phyloP scores from a whole-genome alignment of 1,140 invertebrate genomes.

The Bombus impatiens region DNA sequence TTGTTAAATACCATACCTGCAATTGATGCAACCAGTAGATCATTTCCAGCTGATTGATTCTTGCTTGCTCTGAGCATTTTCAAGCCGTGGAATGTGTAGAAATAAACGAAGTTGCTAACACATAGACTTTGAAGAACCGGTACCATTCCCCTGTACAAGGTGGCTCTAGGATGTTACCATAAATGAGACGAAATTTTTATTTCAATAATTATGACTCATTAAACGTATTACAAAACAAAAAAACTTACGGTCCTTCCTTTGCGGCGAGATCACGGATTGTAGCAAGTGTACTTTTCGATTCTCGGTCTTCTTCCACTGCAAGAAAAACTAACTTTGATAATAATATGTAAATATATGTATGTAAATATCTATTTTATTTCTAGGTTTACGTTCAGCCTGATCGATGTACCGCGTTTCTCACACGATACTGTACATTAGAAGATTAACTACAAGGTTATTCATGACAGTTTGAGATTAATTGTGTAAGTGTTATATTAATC shows the following conservation, averaged over 20 bases:
- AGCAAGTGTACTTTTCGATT: conserved; percentile 84
- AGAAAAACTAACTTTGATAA: conserved; percentile 61
- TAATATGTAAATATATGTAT: background rate
- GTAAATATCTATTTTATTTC: too few species aligned
- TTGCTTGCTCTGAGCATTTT: conserved; percentile 83
- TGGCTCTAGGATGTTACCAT: conserved; percentile 24
- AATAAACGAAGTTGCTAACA: conserved; percentile 96
- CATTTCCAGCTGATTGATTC: conserved; percentile 85
- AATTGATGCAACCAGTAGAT: conserved; percentile 90
- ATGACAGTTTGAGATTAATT: too few species aligned
- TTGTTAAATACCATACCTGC: conserved; percentile 84
- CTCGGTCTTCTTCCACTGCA: conserved; percentile 87
- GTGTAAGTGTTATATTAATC: too few species aligned
- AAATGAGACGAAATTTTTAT: background rate
- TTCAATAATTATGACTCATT: background rate
- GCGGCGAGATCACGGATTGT: conserved; percentile 85
- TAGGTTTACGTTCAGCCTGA: too few species aligned
- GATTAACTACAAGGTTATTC: too few species aligned
- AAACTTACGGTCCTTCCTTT: conserved; percentile 88
- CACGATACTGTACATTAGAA: too few species aligned
- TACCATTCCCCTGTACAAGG: conserved; percentile 90
- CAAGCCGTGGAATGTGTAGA: conserved; percentile 94
- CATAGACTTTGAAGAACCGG: conserved; percentile 93
- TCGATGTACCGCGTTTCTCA: too few species aligned
- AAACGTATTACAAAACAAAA: conserved; percentile 59